phyloP scores from a whole-genome alignment of 2,888 invertebrate species.

The Leucophenga montana region DNA sequence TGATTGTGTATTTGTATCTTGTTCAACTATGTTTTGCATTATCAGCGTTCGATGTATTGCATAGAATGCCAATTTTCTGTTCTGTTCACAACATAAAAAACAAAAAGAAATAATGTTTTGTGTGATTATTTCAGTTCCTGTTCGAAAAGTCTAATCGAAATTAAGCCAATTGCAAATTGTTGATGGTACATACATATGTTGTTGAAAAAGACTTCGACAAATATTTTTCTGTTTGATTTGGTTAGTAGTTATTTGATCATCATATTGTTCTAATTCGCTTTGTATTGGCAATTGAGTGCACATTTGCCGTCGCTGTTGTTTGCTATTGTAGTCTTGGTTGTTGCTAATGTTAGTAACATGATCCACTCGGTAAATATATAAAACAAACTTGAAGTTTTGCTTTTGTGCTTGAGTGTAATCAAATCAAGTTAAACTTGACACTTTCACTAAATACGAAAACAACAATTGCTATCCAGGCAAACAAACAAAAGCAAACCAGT shows the following conservation, averaged over 20 bases:
- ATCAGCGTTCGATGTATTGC: not conserved
- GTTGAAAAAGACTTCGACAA: not conserved
- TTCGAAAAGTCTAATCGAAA: too few species aligned
- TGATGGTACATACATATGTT: slow-evolving; percentile 1
- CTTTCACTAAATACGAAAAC: slow-evolving; percentile 41
- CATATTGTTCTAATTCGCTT: not conserved
- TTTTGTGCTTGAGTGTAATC: slow-evolving; percentile 53
- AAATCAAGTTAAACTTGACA: slow-evolving; percentile 56
- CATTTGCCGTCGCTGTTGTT: not conserved
- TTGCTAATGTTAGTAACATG: slow-evolving; percentile 41
- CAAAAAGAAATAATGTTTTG: too few species aligned
- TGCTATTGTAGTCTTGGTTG: not conserved
- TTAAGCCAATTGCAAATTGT: not conserved
- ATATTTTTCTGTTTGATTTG: not conserved
- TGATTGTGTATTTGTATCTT: not conserved
- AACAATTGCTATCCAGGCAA: slow-evolving; percentile 41
- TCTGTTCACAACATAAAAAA: not conserved
- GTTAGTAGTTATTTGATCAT: not conserved
- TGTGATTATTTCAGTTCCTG: too few species aligned
- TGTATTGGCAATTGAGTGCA: not conserved
- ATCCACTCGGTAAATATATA: slow-evolving; percentile 55
- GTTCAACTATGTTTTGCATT: not conserved
- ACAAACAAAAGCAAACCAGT: too few species aligned
- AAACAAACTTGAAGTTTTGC: slow-evolving; percentile 43
- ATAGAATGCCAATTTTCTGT: slow-evolving; percentile 3